A percentile compares a stretch with the other conserved stretches of the same genome.
Evolutionary conservation across 2,113 vertebrate species (phyloP).

Genomic region (Colistium nudipinnis): DNA sequence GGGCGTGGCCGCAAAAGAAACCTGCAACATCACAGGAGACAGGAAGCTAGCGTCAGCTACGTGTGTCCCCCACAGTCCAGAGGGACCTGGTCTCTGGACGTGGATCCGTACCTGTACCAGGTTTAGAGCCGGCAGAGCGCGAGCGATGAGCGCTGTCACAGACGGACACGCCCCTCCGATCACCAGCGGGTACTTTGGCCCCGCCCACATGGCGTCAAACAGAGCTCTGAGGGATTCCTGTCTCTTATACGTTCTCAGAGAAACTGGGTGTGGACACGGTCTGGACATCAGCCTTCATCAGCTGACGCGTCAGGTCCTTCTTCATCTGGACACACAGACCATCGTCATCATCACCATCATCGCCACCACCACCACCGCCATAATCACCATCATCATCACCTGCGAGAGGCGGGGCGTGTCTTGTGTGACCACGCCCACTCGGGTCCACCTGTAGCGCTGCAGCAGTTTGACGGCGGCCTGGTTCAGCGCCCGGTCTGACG

Average conservation of each 20-base stretch:
- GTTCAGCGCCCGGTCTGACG: constrained; percentile 89
- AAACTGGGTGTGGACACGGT: constrained; percentile 1
- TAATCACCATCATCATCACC: constrained; percentile 32
- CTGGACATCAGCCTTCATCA: constrained; percentile 51
- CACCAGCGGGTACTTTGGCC: constrained; percentile 89
- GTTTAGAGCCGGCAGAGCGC: constrained; percentile 88
- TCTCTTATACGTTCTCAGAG: no score
- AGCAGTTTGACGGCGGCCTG: constrained; percentile 90
- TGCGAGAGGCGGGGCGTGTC: constrained; percentile 84
- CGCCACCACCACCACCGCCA: no score
- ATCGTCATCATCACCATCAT: constrained; percentile 20
- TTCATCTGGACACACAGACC: constrained; percentile 53
- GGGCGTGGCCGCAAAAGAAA: constrained; percentile 89
- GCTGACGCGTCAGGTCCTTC: constrained; percentile 60
- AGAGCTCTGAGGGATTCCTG: constrained; percentile 85
- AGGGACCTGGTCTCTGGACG: background rate
- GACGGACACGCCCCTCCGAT: constrained; percentile 92
- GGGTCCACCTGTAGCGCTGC: constrained; percentile 87
- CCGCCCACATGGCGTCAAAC: constrained; percentile 93
- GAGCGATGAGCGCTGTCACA: constrained; percentile 89
- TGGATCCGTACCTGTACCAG: constrained; percentile 87
- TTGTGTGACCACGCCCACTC: constrained; percentile 89
- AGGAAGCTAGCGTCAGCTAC: background rate
- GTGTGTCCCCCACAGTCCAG: background rate
- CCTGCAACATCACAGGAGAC: constrained; percentile 74